These are phyloP conservation scores for Lepilemur ruficaudatus DNA, from an alignment of 2,797 vertebrate genomes.

Conservation along the genomic window DNA sequence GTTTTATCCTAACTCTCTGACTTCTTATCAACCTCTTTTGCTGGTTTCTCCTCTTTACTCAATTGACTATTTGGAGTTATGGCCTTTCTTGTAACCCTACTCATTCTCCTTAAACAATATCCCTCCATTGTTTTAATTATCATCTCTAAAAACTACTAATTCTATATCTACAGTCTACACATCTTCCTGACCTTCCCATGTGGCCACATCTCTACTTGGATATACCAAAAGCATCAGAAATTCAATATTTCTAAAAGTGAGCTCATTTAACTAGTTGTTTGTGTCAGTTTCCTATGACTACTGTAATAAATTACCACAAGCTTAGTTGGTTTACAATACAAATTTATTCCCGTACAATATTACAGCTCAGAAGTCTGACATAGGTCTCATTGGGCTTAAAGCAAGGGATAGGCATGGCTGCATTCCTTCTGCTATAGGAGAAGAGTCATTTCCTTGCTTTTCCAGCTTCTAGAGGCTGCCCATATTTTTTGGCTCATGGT, in stretches of 20 bases:
- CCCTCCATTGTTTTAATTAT: background rate
- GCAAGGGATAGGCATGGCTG: background rate
- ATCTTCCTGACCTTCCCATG: background rate
- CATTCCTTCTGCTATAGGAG: background rate
- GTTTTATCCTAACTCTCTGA: background rate
- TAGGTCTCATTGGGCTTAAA: background rate
- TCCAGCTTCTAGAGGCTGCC: background rate
- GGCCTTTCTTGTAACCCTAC: background rate
- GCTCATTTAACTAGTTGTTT: background rate
- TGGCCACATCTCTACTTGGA: background rate
- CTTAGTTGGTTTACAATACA: background rate
- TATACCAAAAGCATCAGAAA: background rate
- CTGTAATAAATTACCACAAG: background rate
- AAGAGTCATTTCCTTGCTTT: background rate
- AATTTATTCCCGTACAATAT: background rate
- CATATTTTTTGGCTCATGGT: background rate
- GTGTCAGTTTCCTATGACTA: background rate
- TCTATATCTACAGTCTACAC: background rate
- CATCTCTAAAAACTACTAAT: background rate
- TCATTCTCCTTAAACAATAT: background rate
- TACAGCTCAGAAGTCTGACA: background rate
- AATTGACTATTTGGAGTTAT: background rate
- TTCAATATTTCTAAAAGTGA: conserved; percentile 5
- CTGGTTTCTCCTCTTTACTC: background rate
- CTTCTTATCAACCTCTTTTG: background rate